phyloP scores from a whole-genome alignment of 2,888 invertebrate genomes.

The Blastobasis adustella region DNA sequence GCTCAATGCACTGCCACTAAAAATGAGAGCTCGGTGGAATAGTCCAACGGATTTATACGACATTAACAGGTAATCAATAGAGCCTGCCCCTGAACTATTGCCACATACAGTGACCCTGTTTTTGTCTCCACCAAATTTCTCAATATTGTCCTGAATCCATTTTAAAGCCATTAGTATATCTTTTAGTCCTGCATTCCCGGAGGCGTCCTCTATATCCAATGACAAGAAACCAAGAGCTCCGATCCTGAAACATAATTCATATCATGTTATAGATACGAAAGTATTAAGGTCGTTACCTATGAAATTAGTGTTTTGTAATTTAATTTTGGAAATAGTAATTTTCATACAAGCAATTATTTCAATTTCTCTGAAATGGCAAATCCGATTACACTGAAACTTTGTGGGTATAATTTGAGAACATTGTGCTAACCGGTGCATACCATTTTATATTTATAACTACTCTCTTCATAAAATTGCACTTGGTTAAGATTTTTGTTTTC shows the following conservation, averaged over 20 bases:
- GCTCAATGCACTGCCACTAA: constrained; percentile 60
- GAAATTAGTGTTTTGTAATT: no score
- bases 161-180: constrained; percentile 59
- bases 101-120: constrained; percentile 66
- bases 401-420: no score
- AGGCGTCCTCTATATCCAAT: constrained; percentile 51
- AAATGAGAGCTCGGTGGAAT: constrained; percentile 63
- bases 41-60: constrained; percentile 63
- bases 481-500: no score
- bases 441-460: no score
- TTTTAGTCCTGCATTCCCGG: constrained; percentile 66
- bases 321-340: no score
- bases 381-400: no score
- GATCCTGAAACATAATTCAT: constrained; percentile 32
- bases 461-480: no score
- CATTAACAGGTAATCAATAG: constrained; percentile 61
- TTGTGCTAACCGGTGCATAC: no score
- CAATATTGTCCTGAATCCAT: constrained; percentile 61
- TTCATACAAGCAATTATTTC: no score
- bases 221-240: constrained; percentile 66
- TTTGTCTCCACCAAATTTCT: constrained; percentile 59
- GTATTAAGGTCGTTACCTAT: no score
- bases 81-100: constrained; percentile 58
- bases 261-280: no score
- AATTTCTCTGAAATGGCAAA: no score